Conservation (phyloP, 2,797 vertebrate species). For the Hemibagrus guttatus region DNA sequence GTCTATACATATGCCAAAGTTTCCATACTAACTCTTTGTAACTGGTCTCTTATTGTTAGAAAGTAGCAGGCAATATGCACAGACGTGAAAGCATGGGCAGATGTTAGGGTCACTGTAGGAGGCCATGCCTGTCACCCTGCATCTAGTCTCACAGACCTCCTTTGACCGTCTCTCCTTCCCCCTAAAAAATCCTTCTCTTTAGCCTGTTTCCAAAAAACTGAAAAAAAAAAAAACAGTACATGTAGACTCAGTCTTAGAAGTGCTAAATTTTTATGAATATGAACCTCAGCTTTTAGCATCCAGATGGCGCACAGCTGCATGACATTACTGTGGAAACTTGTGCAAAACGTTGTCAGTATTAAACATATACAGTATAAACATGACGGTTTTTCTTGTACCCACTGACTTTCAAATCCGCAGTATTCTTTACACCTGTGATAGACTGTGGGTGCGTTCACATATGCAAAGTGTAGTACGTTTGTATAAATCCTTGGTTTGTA, state of each 20-base stretch:
- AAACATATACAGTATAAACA: too few species aligned
- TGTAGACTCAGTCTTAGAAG: not conserved
- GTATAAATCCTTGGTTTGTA: not conserved
- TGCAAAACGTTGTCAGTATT: not conserved
- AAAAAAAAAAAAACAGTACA: not conserved
- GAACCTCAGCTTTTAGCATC: not conserved
- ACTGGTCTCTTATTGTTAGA: constrained; percentile 4
- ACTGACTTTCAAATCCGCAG: not conserved
- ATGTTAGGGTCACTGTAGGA: constrained; percentile 70
- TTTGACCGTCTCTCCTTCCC: constrained; percentile 28
- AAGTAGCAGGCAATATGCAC: constrained; percentile 53
- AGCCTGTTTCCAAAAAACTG: not conserved
- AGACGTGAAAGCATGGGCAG: constrained; percentile 68
- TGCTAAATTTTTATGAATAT: not conserved
- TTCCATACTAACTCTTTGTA: not conserved
- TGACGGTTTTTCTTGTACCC: not conserved
- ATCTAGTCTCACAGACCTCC: constrained; percentile 57
- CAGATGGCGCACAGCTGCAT: not conserved
- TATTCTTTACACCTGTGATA: not conserved
- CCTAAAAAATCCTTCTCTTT: not conserved
- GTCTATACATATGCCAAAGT: not conserved
- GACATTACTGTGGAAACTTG: not conserved
- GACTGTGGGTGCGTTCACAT: not conserved
- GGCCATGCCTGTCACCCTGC: constrained; percentile 65
- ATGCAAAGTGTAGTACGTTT: not conserved